phyloP scores from a whole-genome alignment of 1,140 invertebrate genomes.

The Drosophila hydei region DNA sequence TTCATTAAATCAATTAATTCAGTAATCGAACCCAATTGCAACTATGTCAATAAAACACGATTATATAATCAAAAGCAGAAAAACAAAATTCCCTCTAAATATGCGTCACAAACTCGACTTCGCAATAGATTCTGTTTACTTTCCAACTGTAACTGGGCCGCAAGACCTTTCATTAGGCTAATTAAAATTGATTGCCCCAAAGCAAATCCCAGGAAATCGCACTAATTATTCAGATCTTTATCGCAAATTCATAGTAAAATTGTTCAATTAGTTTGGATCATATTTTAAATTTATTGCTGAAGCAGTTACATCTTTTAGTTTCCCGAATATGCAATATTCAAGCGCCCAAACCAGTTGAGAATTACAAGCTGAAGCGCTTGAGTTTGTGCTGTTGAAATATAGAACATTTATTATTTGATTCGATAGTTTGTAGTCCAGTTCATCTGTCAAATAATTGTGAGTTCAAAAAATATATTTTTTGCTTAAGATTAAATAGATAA shows the following conservation, averaged over 20 bases:
- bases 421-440: too few relatives aligned
- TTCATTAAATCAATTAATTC: neutral
- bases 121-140: neutral
- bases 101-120: constrained; percentile 7
- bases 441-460: too few relatives aligned
- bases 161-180: neutral
- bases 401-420: too few relatives aligned
- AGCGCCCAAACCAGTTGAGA: too few relatives aligned
- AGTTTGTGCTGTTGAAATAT: too few relatives aligned
- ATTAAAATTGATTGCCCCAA: constrained; percentile 1
- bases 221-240: neutral
- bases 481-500: too few relatives aligned
- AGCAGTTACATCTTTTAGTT: too few relatives aligned
- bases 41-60: neutral
- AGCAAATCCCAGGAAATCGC: neutral
- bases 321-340: too few relatives aligned
- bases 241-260: neutral
- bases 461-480: too few relatives aligned
- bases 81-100: constrained; percentile 9
- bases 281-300: too few relatives aligned
- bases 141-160: neutral
- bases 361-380: too few relatives aligned
- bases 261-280: too few relatives aligned
- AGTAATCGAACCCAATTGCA: neutral
- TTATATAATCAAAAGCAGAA: neutral